phyloP scores from a whole-genome alignment of 2,113 vertebrate genomes.

The Jacana jacana region DNA sequence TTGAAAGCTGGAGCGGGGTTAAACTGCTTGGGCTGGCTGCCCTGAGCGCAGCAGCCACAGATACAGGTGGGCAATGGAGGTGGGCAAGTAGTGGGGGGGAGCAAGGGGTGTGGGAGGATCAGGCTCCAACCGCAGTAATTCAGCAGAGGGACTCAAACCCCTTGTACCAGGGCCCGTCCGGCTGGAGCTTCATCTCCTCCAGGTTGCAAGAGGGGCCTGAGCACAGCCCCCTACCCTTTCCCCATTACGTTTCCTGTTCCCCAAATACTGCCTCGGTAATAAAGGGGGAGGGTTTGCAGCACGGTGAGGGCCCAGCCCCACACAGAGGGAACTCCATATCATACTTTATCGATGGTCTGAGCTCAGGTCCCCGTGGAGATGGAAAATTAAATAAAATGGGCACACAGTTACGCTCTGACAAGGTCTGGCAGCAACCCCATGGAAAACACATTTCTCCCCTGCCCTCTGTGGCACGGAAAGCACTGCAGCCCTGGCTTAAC shows the following conservation, averaged over 20 bases:
- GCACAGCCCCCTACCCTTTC: not conserved
- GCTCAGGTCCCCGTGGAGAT: not conserved
- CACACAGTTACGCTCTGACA: not conserved
- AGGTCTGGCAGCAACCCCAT: not conserved
- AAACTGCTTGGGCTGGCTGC: not conserved
- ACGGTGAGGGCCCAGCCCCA: rapidly evolving
- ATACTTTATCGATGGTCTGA: not conserved
- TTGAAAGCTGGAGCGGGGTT: not conserved
- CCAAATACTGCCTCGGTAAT: not conserved
- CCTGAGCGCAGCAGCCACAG: rapidly evolving
- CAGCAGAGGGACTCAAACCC: not conserved
- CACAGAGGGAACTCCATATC: not conserved
- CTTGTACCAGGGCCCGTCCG: too few relatives aligned
- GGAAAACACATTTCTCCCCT: not conserved
- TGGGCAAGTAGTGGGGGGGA: not conserved
- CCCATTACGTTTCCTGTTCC: not conserved
- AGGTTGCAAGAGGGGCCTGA: not conserved
- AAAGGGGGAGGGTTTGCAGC: not conserved
- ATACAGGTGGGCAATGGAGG: not conserved
- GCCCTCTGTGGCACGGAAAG: not conserved
- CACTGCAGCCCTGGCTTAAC: not conserved
- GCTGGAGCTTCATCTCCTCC: not conserved
- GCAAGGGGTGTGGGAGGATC: rapidly evolving
- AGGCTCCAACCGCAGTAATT: not conserved
- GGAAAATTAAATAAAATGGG: not conserved